Evolutionary conservation across 2,888 invertebrate species (phyloP).

Genomic region (Euclidia mi): DNA sequence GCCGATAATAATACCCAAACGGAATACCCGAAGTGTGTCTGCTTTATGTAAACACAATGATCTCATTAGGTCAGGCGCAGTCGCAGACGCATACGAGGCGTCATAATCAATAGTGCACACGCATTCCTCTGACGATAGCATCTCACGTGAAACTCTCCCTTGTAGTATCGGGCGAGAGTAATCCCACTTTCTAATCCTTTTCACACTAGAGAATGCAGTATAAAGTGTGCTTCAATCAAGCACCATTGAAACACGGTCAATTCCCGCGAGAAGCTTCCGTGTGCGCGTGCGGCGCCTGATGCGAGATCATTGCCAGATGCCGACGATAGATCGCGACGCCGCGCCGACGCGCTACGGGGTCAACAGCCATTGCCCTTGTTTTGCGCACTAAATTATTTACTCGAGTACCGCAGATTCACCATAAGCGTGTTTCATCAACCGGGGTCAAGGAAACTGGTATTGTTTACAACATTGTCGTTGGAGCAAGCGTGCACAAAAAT

Average conservation of each 20-base stretch:
- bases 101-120: slow-evolving; percentile 35
- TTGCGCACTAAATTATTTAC: slow-evolving; percentile 83
- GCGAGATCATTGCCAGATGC: slow-evolving; percentile 88
- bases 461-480: slow-evolving; percentile 50
- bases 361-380: slow-evolving; percentile 89
- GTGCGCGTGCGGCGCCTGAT: slow-evolving; percentile 77
- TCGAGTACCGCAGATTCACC: slow-evolving; percentile 64
- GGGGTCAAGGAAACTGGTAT: slow-evolving; percentile 75
- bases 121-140: slow-evolving; percentile 34
- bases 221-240: slow-evolving; percentile 73
- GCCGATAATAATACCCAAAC: slow-evolving; percentile 79
- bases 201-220: slow-evolving; percentile 63
- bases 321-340: slow-evolving; percentile 84
- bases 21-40: slow-evolving; percentile 77
- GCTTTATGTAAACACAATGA: slow-evolving; percentile 78
- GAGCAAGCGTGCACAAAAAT: slow-evolving; percentile 16
- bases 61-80: slow-evolving; percentile 78
- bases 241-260: slow-evolving; percentile 85
- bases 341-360: too few relatives aligned
- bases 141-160: slow-evolving; percentile 60
- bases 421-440: slow-evolving; percentile 60
- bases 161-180: slow-evolving; percentile 58
- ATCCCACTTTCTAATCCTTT: slow-evolving; percentile 78
- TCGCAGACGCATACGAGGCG: slow-evolving; percentile 57
- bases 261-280: slow-evolving; percentile 82